Conservation (phyloP, 2,797 vertebrate species). For the Adrianichthys oophorus region DNA sequence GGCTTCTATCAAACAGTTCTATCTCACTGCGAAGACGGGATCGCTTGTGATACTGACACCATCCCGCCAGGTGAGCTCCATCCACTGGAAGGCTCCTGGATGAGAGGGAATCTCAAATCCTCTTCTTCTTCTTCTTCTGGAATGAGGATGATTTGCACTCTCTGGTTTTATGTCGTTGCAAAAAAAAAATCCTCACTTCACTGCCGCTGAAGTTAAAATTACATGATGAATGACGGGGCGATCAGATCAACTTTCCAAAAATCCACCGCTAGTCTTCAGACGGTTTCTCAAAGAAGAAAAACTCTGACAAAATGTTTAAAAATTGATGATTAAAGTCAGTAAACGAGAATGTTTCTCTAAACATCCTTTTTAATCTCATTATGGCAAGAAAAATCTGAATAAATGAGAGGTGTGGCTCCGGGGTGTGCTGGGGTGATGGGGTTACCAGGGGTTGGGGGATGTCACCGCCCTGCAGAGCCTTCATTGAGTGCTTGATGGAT, state of each 20-base stretch:
- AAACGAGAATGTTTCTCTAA: neutral
- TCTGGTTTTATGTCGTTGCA: conserved; percentile 51
- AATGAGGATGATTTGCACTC: conserved; percentile 63
- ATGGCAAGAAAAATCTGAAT: conserved; percentile 32
- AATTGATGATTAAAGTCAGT: no score
- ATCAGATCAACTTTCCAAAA: conserved; percentile 82
- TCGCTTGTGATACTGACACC: conserved; percentile 36
- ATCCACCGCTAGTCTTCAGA: conserved; percentile 82
- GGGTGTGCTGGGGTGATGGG: conserved; percentile 45
- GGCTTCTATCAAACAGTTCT: conserved; percentile 23
- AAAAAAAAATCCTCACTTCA: conserved; percentile 42
- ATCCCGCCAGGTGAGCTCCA: conserved; percentile 32
- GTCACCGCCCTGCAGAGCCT: conserved; percentile 65
- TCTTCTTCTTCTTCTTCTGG: conserved; percentile 30
- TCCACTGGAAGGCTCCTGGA: conserved; percentile 27
- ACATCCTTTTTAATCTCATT: conserved; percentile 23
- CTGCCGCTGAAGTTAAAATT: conserved; percentile 68
- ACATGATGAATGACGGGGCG: conserved; percentile 74
- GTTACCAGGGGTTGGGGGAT: conserved; percentile 55
- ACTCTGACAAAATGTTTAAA: no score
- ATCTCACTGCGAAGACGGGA: conserved; percentile 20
- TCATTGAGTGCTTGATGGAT: conserved; percentile 78
- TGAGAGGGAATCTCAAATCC: conserved; percentile 57
- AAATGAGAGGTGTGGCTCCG: neutral
- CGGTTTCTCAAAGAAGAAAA: conserved; percentile 36